A percentile compares a stretch with the other conserved stretches of the same genome.
phyloP scores from a whole-genome alignment of 2,797 vertebrate genomes.

The Phrynocephalus guinanensis region DNA sequence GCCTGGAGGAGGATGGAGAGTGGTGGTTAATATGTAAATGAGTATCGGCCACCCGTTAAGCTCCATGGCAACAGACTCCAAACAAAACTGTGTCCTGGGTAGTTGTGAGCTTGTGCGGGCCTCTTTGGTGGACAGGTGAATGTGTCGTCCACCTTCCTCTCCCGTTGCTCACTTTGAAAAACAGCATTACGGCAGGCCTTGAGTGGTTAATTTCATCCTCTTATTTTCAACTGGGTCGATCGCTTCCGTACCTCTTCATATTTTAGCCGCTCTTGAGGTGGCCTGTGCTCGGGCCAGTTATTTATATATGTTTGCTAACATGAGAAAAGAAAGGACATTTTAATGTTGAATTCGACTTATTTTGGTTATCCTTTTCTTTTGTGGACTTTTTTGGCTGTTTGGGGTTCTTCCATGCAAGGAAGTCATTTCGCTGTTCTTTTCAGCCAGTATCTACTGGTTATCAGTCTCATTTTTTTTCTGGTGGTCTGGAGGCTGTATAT shows the following conservation, averaged over 20 bases:
- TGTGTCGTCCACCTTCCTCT: too few species aligned
- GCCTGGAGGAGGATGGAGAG: conserved; percentile 35
- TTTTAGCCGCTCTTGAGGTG: not conserved
- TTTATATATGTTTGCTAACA: too few species aligned
- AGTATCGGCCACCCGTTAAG: conserved; percentile 64
- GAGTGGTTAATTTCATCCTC: not conserved
- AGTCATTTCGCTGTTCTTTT: too few species aligned
- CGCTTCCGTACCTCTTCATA: not conserved
- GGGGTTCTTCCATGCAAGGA: not conserved
- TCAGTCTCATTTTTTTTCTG: too few species aligned
- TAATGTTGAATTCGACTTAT: too few species aligned
- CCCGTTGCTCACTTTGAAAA: not conserved
- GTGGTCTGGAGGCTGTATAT: too few species aligned
- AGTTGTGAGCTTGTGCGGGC: not conserved
- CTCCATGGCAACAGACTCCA: conserved; percentile 58
- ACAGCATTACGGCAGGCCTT: not conserved
- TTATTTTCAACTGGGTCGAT: not conserved
- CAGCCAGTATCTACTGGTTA: too few species aligned
- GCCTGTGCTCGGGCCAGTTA: too few species aligned
- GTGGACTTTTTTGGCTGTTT: not conserved
- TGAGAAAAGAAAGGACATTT: too few species aligned
- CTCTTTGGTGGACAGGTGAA: not conserved
- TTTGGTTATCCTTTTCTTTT: not conserved
- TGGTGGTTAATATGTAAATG: conserved; percentile 60
- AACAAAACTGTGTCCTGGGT: conserved; percentile 24